Evolutionary conservation across 2,888 invertebrate species (phyloP), one percentile per base, ranked within the genome.

Genomic region (Seira ritae): DNA sequence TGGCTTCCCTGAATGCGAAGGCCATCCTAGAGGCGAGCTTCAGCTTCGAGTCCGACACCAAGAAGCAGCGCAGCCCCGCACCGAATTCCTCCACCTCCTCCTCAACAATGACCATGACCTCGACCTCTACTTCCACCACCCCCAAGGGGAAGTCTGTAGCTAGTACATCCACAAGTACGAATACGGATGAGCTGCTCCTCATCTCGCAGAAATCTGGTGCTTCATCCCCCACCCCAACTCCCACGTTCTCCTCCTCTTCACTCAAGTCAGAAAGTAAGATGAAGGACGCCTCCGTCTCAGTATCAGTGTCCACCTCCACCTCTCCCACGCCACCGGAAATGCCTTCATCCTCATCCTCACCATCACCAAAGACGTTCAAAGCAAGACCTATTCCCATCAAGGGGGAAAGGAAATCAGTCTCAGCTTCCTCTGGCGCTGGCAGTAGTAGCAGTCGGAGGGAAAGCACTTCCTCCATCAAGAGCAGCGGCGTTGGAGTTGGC

Each of bases 11-110:
- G 37, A 88, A 88, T 74, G 88, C 88, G 17, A 87, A 87, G 72
- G 88, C 88, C 17, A 88, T 88, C 71, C 81, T 88, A 17, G 87
- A 87, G 82, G 88, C 88, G 10, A 88, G 87, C 70, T 87, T 88
- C 46, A 87, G 87, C 82, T 86, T 86, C 73, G 88, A 88, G 67
- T 74, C 80, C 4, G 50, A 76, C 23, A 87, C 86, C 70, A 87
- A 87, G 67, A 87, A 87, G 72, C 83, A 80, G 24, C 83, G 86
- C 46, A 81, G 81, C 50, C 85, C 88, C 8, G 85, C 85, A 19
- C 85, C 87, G 1, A 67, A 65, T 37, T 68, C 80, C 24, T 80
- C 81, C 31, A 82, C 87, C 46, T 73, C 80, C 10, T 60, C 71
- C 24, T 20, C 74, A 19, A 66, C 66, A 62, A 12, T 22, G 0